These are phyloP conservation scores for Popillia japonica DNA, from an alignment of 1,140 invertebrate species.

Conservation along the genomic window DNA sequence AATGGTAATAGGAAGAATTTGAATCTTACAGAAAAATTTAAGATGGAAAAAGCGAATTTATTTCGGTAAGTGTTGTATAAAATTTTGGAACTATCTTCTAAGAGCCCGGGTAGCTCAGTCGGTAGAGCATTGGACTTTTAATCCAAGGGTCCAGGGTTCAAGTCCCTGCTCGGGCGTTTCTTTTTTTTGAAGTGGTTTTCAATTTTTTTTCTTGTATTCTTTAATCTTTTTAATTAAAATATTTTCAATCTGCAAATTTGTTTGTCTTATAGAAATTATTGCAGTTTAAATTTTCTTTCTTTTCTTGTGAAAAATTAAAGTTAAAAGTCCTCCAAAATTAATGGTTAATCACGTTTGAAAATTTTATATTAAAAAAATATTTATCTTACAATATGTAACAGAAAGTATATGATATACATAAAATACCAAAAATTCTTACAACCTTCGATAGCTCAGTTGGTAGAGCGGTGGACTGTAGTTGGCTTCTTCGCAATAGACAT, in stretches of 20 bases:
- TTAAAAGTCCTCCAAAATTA: too few species aligned
- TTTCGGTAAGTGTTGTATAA: conserved; percentile 15
- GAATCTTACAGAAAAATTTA: background rate
- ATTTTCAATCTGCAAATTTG: too few species aligned
- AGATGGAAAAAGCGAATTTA: conserved; percentile 8
- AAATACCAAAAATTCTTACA: background rate
- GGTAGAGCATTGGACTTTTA: conserved; percentile 82
- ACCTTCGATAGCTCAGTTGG: conserved; percentile 55
- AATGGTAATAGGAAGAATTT: background rate
- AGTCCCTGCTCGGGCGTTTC: conserved; percentile 78
- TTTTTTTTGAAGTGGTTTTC: conserved; percentile 20
- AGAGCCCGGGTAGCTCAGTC: conserved; percentile 78
- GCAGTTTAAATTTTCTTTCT: too few species aligned
- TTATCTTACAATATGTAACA: too few species aligned
- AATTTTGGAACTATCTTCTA: background rate
- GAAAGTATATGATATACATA: too few species aligned
- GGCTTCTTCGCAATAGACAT: conserved; percentile 37
- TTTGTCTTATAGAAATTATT: too few species aligned
- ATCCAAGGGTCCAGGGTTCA: conserved; percentile 81
- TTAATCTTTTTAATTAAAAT: background rate
- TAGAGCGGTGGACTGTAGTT: conserved; percentile 55
- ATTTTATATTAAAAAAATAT: too few species aligned
- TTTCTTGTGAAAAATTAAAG: too few species aligned
- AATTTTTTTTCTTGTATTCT: background rate
- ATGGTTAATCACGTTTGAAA: too few species aligned